phyloP scores from a whole-genome alignment of 2,888 invertebrate genomes.

The Clitarchus hookeri region DNA sequence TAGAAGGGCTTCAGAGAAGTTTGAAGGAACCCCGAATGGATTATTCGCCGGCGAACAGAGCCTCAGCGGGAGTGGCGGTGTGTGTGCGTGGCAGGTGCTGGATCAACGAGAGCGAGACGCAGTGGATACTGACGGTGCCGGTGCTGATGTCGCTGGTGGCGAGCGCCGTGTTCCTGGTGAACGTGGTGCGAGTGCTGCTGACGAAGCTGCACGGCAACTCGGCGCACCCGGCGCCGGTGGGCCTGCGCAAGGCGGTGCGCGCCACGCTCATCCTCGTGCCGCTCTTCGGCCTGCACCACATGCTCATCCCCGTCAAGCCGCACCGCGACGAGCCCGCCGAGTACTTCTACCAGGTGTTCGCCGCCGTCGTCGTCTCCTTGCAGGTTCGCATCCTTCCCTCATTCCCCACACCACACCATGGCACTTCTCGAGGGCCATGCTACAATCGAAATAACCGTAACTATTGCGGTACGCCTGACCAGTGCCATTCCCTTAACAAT shows the following conservation, averaged over 20 bases:
- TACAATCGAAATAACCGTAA: no score
- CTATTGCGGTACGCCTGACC: no score
- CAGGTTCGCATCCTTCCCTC: slow-evolving; percentile 59
- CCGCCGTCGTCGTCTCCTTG: slow-evolving; percentile 70
- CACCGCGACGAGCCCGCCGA: slow-evolving; percentile 61
- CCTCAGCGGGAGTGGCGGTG: no score
- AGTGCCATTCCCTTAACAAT: no score
- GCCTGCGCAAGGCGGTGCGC: slow-evolving; percentile 68
- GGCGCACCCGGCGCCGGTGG: slow-evolving; percentile 62
- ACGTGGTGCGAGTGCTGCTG: slow-evolving; percentile 67
- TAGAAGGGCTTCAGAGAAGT: no score
- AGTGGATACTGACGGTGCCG: slow-evolving; percentile 68
- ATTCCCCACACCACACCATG: no score
- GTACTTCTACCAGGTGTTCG: slow-evolving; percentile 66
- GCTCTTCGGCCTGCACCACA: slow-evolving; percentile 73
- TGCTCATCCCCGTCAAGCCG: slow-evolving; percentile 71
- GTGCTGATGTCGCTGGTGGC: slow-evolving; percentile 63
- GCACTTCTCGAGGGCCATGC: no score
- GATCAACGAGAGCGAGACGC: slow-evolving; percentile 66
- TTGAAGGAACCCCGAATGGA: no score
- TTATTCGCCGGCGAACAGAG: no score
- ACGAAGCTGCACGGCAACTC: slow-evolving; percentile 67
- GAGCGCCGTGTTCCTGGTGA: slow-evolving; percentile 68
- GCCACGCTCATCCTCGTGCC: slow-evolving; percentile 78
- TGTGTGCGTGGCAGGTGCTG: slow-evolving; percentile 63